These are phyloP conservation scores for Lamellibrachia columna DNA, from an alignment of 2,888 invertebrate genomes.

Conservation along the genomic window DNA sequence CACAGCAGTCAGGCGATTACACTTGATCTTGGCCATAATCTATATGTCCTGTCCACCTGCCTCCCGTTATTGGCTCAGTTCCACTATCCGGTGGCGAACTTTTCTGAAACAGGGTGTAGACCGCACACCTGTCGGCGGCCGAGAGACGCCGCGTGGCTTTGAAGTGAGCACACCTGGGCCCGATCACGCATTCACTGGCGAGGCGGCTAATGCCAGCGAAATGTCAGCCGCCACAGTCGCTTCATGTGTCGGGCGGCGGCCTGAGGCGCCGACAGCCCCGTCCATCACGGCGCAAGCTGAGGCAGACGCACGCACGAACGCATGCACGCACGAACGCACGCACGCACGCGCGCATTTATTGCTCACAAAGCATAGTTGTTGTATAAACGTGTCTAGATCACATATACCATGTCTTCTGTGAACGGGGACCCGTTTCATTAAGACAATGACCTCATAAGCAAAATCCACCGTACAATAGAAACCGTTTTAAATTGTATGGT, in stretches of 20 bases:
- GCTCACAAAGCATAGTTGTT: no score
- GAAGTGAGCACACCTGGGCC: neutral
- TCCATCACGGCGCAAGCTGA: neutral
- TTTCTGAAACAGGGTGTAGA: constrained; percentile 7
- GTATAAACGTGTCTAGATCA: no score
- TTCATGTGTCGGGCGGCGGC: neutral
- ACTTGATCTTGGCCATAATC: neutral
- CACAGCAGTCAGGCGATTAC: neutral
- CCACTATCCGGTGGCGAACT: neutral
- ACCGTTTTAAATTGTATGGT: no score
- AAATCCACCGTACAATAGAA: no score
- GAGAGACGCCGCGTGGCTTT: neutral
- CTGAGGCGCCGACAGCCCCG: neutral
- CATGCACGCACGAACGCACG: neutral
- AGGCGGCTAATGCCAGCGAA: constrained; percentile 7
- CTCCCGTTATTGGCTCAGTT: neutral
- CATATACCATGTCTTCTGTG: no score
- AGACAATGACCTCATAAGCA: no score
- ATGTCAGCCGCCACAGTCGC: neutral
- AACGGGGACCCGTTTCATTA: no score
- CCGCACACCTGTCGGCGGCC: neutral
- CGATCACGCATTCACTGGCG: constrained; percentile 10
- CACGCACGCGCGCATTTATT: neutral
- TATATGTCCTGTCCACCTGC: neutral
- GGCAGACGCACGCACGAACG: neutral